phyloP scores from a whole-genome alignment of 2,113 vertebrate species.

The Atlantisia rogersi region DNA sequence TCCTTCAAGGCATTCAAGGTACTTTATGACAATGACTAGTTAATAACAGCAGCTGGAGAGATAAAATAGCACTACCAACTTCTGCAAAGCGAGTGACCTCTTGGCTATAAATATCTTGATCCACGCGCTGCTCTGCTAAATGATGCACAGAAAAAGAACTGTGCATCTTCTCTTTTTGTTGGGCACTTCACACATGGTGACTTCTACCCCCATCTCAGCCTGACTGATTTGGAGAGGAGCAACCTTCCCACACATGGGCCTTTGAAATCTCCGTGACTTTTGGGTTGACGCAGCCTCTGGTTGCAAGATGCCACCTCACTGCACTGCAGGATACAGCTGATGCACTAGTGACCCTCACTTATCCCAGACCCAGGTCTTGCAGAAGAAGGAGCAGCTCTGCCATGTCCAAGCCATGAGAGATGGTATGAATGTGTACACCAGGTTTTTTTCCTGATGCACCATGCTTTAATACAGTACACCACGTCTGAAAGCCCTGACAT shows the following conservation, averaged over 20 bases:
- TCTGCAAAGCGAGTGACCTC: not conserved
- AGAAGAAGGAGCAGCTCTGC: not conserved
- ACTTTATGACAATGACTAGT: not conserved
- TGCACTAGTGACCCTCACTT: not conserved
- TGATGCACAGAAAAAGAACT: not conserved
- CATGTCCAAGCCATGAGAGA: not conserved
- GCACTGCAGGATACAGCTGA: not conserved
- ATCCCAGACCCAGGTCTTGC: not conserved
- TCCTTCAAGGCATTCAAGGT: not conserved
- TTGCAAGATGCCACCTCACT: not conserved
- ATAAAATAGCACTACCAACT: not conserved
- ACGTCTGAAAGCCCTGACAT: not conserved
- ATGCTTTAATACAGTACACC: not conserved
- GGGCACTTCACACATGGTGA: not conserved
- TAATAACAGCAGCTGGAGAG: not conserved
- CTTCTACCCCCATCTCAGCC: not conserved
- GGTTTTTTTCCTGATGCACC: not conserved
- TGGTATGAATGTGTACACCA: not conserved
- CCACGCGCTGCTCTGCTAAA: not conserved
- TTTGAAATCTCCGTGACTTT: not conserved
- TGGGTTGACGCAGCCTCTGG: not conserved
- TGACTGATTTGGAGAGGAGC: not conserved
- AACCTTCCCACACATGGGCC: not conserved
- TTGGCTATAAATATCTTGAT: not conserved
- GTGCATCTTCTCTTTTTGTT: not conserved